Percentiles rank a stretch among this genome's conserved stretches.
These are phyloP conservation scores for Glaucomys volans DNA, from an alignment of 2,113 vertebrate species.

Conservation along the genomic window DNA sequence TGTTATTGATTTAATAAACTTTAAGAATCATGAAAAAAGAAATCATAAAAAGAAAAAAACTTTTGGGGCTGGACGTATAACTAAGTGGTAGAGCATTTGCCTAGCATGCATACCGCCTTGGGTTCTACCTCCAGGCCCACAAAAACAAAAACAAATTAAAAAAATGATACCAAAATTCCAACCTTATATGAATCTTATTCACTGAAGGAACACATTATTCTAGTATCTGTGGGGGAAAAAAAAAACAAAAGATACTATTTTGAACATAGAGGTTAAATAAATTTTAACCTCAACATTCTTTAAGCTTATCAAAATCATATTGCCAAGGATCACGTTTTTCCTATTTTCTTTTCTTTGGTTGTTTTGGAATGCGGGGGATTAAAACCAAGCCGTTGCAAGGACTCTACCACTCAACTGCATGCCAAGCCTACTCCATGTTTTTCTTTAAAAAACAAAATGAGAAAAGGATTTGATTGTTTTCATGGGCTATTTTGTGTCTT, in stretches of 20 bases:
- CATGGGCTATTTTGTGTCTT: too few species aligned
- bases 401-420: too few species aligned
- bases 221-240: background rate
- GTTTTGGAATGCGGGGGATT: too few species aligned
- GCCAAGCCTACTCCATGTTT: background rate
- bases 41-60: too few species aligned
- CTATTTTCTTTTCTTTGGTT: too few species aligned
- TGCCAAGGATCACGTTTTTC: background rate
- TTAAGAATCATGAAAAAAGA: background rate
- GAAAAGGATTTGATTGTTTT: background rate
- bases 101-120: too few species aligned
- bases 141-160: too few species aligned
- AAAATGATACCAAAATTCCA: background rate
- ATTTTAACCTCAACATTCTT: background rate
- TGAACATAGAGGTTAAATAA: background rate
- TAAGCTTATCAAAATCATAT: background rate
- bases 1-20: constrained; percentile 21
- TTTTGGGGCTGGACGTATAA: too few species aligned
- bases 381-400: too few species aligned
- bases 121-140: too few species aligned
- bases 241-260: background rate
- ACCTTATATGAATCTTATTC: background rate
- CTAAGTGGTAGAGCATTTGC: too few species aligned
- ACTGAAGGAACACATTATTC: background rate
- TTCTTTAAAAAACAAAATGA: background rate